phyloP scores from a whole-genome alignment of 2,888 invertebrate genomes.

The Ennomos quercinarius region DNA sequence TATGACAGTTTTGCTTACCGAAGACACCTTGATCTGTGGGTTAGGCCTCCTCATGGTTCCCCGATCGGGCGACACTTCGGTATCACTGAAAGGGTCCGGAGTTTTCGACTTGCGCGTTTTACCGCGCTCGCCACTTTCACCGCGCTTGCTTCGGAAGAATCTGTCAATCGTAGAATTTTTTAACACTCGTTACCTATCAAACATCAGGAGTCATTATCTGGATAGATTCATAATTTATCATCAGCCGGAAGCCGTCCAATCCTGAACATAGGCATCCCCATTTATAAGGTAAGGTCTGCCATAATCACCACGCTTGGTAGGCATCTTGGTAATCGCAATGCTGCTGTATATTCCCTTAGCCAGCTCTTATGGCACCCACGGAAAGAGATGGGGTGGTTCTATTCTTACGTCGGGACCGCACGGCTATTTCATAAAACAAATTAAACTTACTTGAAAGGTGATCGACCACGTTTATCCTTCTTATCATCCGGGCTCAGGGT shows the following conservation, averaged over 20 bases:
- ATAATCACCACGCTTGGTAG: no score
- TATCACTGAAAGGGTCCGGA: conserved; percentile 87
- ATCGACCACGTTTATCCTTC: conserved; percentile 93
- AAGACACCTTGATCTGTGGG: conserved; percentile 82
- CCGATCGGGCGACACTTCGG: conserved; percentile 76
- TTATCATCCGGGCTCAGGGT: conserved; percentile 81
- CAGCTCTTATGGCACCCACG: no score
- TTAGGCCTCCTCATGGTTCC: conserved; percentile 63
- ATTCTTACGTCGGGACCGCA: no score
- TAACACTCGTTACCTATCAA: no score
- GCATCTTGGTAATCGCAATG: no score
- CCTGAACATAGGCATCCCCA: no score
- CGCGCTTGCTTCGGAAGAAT: conserved; percentile 94
- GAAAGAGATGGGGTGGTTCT: no score
- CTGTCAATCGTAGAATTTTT: conserved; percentile 68
- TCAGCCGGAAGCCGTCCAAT: no score
- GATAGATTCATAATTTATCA: no score
- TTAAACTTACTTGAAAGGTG: conserved; percentile 92
- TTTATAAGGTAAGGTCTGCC: no score
- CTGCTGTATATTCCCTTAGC: no score
- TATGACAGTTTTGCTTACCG: conserved; percentile 58
- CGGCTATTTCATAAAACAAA: background rate
- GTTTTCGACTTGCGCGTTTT: conserved; percentile 89
- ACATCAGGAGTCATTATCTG: no score
- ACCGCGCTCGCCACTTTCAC: conserved; percentile 88